Percentiles rank a stretch among this genome's conserved stretches.
Conservation (phyloP, 2,113 vertebrate genomes). For the Podiceps cristatus region DNA sequence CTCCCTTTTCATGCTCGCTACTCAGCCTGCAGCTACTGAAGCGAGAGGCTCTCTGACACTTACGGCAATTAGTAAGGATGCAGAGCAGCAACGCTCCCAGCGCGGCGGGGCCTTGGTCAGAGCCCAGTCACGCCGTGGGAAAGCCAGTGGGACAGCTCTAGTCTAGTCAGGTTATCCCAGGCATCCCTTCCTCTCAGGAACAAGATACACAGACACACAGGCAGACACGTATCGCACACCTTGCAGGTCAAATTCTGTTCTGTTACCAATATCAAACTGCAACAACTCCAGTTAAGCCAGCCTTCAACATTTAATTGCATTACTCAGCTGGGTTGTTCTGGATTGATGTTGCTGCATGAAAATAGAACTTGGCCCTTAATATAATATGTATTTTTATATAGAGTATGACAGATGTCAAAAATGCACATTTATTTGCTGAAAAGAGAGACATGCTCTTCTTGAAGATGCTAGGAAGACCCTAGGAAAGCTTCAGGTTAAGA, state of each 20-base stretch:
- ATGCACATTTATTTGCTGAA: neutral
- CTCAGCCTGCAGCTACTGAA: neutral
- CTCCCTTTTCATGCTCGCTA: neutral
- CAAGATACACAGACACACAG: neutral
- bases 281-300: neutral
- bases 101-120: neutral
- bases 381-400: neutral
- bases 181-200: neutral
- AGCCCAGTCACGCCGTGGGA: rapidly evolving
- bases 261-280: neutral
- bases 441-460: neutral
- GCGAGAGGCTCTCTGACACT: neutral
- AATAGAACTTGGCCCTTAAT: neutral
- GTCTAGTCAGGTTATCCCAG: neutral
- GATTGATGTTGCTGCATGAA: neutral
- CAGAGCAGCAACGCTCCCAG: rapidly evolving
- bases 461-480: neutral
- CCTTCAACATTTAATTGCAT: neutral
- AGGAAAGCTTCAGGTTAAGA: neutral
- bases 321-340: neutral
- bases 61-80: rapidly evolving
- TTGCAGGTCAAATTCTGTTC: neutral
- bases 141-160: neutral
- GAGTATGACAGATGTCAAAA: neutral
- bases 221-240: rapidly evolving